phyloP scores from a whole-genome alignment of 2,113 vertebrate genomes.

The Alligator sinensis region DNA sequence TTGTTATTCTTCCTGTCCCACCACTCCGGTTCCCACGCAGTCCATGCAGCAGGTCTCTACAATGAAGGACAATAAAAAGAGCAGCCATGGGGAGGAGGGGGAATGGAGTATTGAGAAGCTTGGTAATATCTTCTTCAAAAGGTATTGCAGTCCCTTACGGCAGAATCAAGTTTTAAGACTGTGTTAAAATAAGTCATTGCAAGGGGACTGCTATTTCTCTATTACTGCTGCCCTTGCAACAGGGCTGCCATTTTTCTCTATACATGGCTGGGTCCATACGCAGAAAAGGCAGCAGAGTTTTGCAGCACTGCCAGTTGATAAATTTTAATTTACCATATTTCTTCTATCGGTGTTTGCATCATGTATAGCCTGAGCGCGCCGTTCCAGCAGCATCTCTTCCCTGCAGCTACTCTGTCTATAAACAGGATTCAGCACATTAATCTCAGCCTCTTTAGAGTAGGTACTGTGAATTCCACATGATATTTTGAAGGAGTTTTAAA shows the following conservation, averaged over 20 bases:
- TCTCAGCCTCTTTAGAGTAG: not conserved
- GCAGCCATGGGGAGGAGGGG: no score
- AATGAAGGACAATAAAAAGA: no score
- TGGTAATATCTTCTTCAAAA: no score
- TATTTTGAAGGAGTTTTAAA: not conserved
- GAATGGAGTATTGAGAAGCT: no score
- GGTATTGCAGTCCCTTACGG: no score
- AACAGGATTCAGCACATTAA: not conserved
- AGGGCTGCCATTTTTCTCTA: not conserved
- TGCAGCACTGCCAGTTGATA: not conserved
- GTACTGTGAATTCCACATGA: not conserved
- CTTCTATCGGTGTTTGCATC: not conserved
- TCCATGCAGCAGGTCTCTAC: no score
- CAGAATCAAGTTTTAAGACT: not conserved
- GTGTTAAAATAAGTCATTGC: accelerated
- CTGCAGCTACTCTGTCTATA: not conserved
- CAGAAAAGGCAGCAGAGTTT: accelerated
- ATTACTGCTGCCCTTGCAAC: not conserved
- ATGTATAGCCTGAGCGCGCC: not conserved
- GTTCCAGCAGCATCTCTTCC: not conserved
- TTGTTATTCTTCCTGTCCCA: no score
- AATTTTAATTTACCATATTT: not conserved
- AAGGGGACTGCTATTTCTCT: not conserved
- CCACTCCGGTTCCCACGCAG: no score
- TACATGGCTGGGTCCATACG: accelerated